Base-by-base conservation (phyloP, 2,888 invertebrate genomes). In the Sarcophaga variegata region DNA sequence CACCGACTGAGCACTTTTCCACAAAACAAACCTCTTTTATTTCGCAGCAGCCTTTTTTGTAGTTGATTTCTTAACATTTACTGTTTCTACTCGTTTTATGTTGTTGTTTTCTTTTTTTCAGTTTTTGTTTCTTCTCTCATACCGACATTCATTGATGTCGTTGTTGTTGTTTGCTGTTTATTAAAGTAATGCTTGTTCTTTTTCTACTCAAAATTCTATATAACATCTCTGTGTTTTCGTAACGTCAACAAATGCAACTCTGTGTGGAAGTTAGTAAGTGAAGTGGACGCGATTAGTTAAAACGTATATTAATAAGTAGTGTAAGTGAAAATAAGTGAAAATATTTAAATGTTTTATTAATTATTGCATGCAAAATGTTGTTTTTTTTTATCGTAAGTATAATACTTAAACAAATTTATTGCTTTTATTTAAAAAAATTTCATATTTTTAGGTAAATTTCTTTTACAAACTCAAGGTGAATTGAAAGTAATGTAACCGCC, bases 1-100 rank as follows among this genome's bases (percentile, higher is more conserved):
- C 90, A 91, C 90, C 90, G 90, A 91, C 91, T 91, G 91, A 90
- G 87, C 89, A 86, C 81, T 85, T 88, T 77, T 88, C 82, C 89
- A 88, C 88, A 87, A 88, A 89, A 88, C 89, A 89, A 90, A 90
- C 90, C 88, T 89, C 90, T 90, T 90, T 90, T 90, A 90, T 90
- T 89, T 67, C 67, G 63, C 75, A 62, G 12, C 70, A 81, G 74
- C 67, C 86, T 85, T 81, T 78, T 88, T 37, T 10, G 37, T 77
- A 85, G 78, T 85, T 83, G 74, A 72, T 81, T 76, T 82, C 82
- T 86, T 85, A 66, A 37, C 71, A 69, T 77, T 47, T 82, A 70
- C 81, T 63, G 69, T 47, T 84, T 71, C 70, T 59, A 71, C 49
- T 76, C 70, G 17, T 70, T 70, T 74, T 47, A 62, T 54, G 59